Base-by-base conservation (phyloP, 2,797 vertebrate genomes). In the Nothura maculosa region DNA sequence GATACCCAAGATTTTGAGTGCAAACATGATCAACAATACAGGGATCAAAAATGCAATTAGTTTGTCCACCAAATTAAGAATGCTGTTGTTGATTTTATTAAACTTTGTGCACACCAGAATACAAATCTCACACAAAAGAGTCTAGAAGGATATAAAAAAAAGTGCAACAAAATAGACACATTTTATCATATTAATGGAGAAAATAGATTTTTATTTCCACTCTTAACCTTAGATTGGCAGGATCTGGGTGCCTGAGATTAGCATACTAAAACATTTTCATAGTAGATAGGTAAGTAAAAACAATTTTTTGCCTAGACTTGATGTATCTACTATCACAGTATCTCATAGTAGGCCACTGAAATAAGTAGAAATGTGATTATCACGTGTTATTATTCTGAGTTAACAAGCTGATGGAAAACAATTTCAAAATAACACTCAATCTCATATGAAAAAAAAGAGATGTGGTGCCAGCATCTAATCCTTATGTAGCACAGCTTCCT, bases 191-290 rank as follows among this genome's bases (percentile, higher is more conserved):
- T 20, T 68, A 9, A 30, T 64, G 36, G 16, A 13, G 34, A 85
- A 90, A 89, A 48, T 1, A 21, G 8, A 9, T 54, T 91, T 88
- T 90, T 79, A 27, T 45, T 12, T 77, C 30, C 12, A 48, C 1
- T 0, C 0, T 74, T 70, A 52, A 32, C 10, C 19, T 77, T 55
- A 30, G 22, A 48, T 48, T 11, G 12, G 47, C 47, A 22, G 47
- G 47, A 48, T 12, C 22, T 24, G 24, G 22, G 22, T 89, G 24
- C 42, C 32, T 57, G 15, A 61, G 43, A 85, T 0, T 63, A 30
- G 62, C 22, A 42, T 61, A 75, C 6, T 14, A 45, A 83, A 87
- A 57, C 14, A 10, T 42, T 67, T 67, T 52, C 63, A 58, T 5
- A 22, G 43, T 34, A 36, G 15, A 9, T 27, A 81, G 38, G 22